phyloP scores from a whole-genome alignment of 2,888 invertebrate species.

The Tortrix viridana region DNA sequence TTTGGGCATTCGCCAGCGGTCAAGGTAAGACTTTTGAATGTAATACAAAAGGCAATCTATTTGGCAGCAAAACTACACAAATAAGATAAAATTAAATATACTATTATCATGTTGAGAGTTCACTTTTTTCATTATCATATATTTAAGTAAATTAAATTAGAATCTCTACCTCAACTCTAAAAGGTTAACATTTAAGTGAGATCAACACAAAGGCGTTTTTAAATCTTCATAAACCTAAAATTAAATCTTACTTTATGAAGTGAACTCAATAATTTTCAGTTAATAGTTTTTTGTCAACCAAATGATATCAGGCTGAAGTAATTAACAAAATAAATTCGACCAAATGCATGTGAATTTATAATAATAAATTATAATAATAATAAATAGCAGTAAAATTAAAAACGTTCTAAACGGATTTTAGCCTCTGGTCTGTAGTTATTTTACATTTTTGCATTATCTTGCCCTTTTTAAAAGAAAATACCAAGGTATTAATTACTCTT shows the following conservation, averaged over 20 bases:
- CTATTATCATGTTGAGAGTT: not conserved
- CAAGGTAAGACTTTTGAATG: conserved; percentile 17
- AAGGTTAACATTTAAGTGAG: no score
- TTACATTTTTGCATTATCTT: conserved; percentile 28
- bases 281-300: conserved; percentile 3
- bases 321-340: conserved; percentile 22
- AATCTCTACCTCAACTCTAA: no score
- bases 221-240: no score
- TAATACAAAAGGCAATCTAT: not conserved
- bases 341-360: conserved; percentile 8
- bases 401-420: conserved; percentile 14
- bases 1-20: conserved; percentile 30
- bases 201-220: no score
- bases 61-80: not conserved
- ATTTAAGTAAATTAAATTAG: no score
- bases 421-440: conserved; percentile 18
- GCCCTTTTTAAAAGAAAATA: no score
- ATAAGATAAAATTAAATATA: not conserved
- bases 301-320: conserved; percentile 3
- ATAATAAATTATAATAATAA: no score
- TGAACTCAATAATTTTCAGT: no score
- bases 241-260: no score
- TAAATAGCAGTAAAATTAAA: conserved; percentile 8
- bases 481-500: no score
- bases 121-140: no score